Conservation (phyloP, 2,113 vertebrate species). For the Malurus alboscapulatus region DNA sequence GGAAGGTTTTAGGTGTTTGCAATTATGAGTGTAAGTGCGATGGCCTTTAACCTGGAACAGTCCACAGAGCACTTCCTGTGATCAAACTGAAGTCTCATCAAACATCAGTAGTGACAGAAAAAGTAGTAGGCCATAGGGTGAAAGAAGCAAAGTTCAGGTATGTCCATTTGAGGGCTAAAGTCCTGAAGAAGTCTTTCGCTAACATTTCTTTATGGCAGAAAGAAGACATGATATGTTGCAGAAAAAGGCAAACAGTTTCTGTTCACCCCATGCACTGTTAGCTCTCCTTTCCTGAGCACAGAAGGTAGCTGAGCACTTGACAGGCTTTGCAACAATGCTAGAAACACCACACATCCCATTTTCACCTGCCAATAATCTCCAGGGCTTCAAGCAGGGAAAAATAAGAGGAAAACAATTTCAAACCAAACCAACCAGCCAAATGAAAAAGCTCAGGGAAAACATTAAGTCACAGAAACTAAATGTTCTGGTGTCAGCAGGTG, state of each 20-base stretch:
- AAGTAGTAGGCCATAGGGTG: neutral
- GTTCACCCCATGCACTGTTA: neutral
- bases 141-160: neutral
- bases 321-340: neutral
- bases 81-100: neutral
- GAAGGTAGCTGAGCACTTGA: neutral
- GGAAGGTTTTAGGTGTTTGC: neutral
- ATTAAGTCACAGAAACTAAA: neutral
- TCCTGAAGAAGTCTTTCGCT: neutral
- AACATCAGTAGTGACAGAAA: neutral
- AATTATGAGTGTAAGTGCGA: accelerated
- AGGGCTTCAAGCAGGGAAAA: neutral
- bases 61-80: neutral
- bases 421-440: neutral
- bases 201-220: neutral
- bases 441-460: neutral
- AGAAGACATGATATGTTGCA: neutral
- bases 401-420: neutral
- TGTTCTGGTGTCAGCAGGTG: neutral
- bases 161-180: neutral
- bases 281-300: neutral
- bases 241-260: neutral
- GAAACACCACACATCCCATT: neutral
- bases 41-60: neutral
- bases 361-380: neutral